Conservation (phyloP, 2,797 vertebrate species). For the Spinibarbus caldwelli region DNA sequence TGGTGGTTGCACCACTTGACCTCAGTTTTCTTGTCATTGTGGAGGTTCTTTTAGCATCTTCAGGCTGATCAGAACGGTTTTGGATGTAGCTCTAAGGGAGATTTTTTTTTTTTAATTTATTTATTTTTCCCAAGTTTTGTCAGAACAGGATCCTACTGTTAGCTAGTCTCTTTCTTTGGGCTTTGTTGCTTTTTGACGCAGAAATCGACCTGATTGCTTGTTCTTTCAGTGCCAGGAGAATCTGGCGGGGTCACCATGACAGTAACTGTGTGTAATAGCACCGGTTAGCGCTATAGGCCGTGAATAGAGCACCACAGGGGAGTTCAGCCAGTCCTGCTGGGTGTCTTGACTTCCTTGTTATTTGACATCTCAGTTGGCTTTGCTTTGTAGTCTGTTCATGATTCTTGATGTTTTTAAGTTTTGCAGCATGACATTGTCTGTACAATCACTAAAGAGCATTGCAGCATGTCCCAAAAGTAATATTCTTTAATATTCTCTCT, state of each 20-base stretch:
- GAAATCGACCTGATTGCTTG: background rate
- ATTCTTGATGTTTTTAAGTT: conserved; percentile 2
- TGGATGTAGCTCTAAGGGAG: background rate
- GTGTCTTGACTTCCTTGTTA: conserved; percentile 41
- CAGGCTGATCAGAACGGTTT: background rate
- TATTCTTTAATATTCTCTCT: background rate
- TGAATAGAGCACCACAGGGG: conserved; percentile 49
- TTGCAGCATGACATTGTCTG: background rate
- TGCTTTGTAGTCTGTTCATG: background rate
- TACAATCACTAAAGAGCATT: background rate
- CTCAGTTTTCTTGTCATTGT: background rate
- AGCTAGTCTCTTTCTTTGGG: background rate
- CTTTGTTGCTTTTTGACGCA: background rate
- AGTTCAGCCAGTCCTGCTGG: conserved; percentile 11
- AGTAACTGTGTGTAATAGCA: conserved; percentile 36
- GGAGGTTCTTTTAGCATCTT: background rate
- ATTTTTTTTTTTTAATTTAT: background rate
- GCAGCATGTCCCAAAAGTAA: background rate
- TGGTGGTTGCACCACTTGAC: background rate
- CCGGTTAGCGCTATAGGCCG: conserved; percentile 38
- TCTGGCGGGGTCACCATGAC: conserved; percentile 45
- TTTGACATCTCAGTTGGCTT: conserved; percentile 40
- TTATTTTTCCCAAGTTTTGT: background rate
- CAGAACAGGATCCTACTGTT: background rate
- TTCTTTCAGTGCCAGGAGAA: conserved; percentile 19